phyloP scores from a whole-genome alignment of 2,113 vertebrate genomes.

The Litocranius walleri region DNA sequence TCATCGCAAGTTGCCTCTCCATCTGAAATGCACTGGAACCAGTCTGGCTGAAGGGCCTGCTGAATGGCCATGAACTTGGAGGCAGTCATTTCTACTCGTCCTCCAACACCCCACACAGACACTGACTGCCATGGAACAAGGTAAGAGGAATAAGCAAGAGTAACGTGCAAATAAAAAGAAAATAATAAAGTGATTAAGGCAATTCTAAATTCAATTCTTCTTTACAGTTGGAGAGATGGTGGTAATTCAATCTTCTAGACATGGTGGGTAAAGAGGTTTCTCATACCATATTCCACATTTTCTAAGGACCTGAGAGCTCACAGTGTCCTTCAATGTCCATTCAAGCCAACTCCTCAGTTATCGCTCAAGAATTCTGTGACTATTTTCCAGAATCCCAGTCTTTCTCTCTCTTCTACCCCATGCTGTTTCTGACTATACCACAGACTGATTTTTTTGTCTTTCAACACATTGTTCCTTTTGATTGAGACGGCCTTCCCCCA shows the following conservation, averaged over 20 bases:
- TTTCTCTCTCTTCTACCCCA: not conserved
- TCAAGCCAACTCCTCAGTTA: not conserved
- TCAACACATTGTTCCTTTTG: not conserved
- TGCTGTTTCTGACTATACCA: not conserved
- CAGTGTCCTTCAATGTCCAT: not conserved
- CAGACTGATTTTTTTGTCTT: not conserved
- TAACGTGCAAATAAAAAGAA: not conserved
- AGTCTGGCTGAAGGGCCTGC: slow-evolving; percentile 88
- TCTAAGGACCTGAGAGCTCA: not conserved
- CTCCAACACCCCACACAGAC: slow-evolving; percentile 93
- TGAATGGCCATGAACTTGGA: slow-evolving; percentile 94
- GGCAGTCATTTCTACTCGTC: slow-evolving; percentile 90
- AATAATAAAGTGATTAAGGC: not conserved
- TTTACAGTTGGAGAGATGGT: not conserved
- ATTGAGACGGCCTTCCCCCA: not conserved
- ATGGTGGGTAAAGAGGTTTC: not conserved
- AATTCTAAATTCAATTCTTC: not conserved
- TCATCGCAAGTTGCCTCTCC: slow-evolving; percentile 88
- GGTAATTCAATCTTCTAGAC: not conserved
- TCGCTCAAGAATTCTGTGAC: not conserved
- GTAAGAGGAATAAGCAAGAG: not conserved
- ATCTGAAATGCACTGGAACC: slow-evolving; percentile 95
- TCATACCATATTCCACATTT: not conserved
- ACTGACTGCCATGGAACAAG: slow-evolving; percentile 82
- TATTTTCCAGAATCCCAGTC: not conserved